These are phyloP conservation scores for Lymantria monacha DNA, from an alignment of 2,888 invertebrate genomes.

Conservation along the genomic window DNA sequence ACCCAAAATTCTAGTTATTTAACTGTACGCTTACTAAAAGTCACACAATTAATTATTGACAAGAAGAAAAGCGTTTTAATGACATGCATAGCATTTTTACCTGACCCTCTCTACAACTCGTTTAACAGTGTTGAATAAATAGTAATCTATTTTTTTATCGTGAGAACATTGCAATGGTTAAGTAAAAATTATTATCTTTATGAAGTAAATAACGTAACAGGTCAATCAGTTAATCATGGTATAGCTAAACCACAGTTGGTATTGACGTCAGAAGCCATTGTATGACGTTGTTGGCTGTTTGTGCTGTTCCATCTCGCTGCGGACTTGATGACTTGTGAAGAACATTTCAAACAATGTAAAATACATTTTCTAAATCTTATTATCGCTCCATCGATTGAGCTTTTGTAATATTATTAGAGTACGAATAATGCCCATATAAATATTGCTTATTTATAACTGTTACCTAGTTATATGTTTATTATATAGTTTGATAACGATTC, in stretches of 20 bases:
- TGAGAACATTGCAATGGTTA: background rate
- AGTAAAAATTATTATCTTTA: background rate
- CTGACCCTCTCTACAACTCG: conserved; percentile 7
- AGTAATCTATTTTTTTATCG: background rate
- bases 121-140: conserved; percentile 12
- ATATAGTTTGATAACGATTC: too few relatives aligned
- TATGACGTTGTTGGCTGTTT: conserved; percentile 33
- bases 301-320: conserved; percentile 43
- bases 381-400: too few relatives aligned
- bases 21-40: background rate
- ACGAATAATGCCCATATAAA: too few relatives aligned
- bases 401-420: too few relatives aligned
- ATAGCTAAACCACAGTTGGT: conserved; percentile 37
- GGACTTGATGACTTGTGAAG: conserved; percentile 49
- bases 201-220: background rate
- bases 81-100: conserved; percentile 16
- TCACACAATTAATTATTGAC: conserved; percentile 17
- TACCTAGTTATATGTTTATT: too few relatives aligned
- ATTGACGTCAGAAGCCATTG: conserved; percentile 39
- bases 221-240: conserved; percentile 10
- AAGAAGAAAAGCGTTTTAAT: conserved; percentile 23
- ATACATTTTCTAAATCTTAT: too few relatives aligned
- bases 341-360: conserved; percentile 25
- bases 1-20: background rate
- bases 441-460: too few relatives aligned